phyloP scores from a whole-genome alignment of 1,140 invertebrate genomes.

The Atta cephalotes region DNA sequence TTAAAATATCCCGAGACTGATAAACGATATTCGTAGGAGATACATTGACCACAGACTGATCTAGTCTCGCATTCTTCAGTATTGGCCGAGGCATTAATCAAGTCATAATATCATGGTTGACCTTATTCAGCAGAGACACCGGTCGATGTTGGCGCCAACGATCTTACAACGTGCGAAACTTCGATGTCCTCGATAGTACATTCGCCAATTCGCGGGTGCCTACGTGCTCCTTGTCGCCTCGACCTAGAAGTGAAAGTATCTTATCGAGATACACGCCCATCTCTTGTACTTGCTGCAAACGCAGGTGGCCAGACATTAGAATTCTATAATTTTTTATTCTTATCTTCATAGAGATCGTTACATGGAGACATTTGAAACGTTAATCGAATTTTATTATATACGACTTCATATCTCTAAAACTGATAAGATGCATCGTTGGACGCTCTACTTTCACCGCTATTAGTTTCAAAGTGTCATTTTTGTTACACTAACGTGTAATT shows the following conservation, averaged over 20 bases:
- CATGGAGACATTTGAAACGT: not conserved
- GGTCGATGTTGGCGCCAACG: conserved; percentile 46
- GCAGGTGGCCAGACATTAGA: conserved; percentile 41
- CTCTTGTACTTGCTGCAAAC: conserved; percentile 3
- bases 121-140: conserved; percentile 46
- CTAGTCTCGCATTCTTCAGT: conserved; percentile 39
- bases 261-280: conserved; percentile 12
- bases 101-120: conserved; percentile 30
- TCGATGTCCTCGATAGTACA: conserved; percentile 22
- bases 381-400: not conserved
- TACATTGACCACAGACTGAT: conserved; percentile 19
- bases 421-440: not conserved
- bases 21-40: not conserved
- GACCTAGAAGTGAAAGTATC: conserved; percentile 61
- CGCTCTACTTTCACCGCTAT: conserved; percentile 20
- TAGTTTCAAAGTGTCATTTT: not conserved
- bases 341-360: not conserved
- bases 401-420: not conserved
- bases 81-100: conserved; percentile 48
- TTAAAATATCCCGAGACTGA: not conserved
- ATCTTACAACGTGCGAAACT: conserved; percentile 49
- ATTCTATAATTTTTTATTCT: not conserved
- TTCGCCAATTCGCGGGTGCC: conserved; percentile 24
- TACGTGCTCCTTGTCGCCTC: conserved; percentile 17
- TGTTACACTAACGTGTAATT: conserved; percentile 10